Conservation (phyloP, 2,888 invertebrate genomes). For the Diloba caeruleocephala region DNA sequence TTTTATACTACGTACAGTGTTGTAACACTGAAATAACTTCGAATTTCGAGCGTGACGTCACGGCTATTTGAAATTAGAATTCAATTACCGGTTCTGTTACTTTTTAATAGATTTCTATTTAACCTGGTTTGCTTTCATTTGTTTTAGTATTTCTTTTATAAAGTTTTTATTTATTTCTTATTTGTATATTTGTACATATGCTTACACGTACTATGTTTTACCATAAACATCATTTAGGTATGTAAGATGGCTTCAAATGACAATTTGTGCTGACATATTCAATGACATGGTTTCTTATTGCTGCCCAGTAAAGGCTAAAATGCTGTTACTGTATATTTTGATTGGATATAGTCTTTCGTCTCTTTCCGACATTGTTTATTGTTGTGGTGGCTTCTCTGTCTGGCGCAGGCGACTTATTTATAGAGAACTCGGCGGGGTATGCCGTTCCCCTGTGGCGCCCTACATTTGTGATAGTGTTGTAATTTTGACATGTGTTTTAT, state of each 20-base stretch:
- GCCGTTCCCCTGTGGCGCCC: slow-evolving; percentile 79
- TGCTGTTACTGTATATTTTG: slow-evolving; percentile 54
- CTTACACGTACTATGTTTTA: too few relatives aligned
- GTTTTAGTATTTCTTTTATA: slow-evolving; percentile 3
- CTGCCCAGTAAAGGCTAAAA: slow-evolving; percentile 60
- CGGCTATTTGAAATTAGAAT: slow-evolving; percentile 50
- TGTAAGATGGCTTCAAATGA: slow-evolving; percentile 48
- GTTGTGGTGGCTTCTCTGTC: slow-evolving; percentile 64
- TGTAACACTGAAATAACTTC: slow-evolving; percentile 65
- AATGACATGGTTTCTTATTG: slow-evolving; percentile 50
- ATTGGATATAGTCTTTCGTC: slow-evolving; percentile 61
- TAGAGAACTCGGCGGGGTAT: slow-evolving; percentile 71
- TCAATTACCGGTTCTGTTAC: slow-evolving; percentile 43
- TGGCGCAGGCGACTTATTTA: slow-evolving; percentile 73
- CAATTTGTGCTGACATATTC: slow-evolving; percentile 44
- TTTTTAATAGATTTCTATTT: slow-evolving; percentile 31
- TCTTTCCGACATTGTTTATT: slow-evolving; percentile 61
- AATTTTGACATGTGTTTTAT: slow-evolving; percentile 44
- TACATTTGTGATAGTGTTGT: slow-evolving; percentile 75
- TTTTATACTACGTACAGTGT: slow-evolving; percentile 55
- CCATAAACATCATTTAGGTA: slow-evolving; percentile 24
- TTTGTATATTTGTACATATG: slow-evolving; percentile 24
- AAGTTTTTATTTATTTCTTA: slow-evolving; percentile 14
- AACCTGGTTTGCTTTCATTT: slow-evolving; percentile 8
- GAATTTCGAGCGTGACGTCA: slow-evolving; percentile 62